These are phyloP conservation scores for Cliona cf. orientalis DNA, from an alignment of 37 sponge, comb jelly and placozoan species.

Conservation along the genomic window DNA sequence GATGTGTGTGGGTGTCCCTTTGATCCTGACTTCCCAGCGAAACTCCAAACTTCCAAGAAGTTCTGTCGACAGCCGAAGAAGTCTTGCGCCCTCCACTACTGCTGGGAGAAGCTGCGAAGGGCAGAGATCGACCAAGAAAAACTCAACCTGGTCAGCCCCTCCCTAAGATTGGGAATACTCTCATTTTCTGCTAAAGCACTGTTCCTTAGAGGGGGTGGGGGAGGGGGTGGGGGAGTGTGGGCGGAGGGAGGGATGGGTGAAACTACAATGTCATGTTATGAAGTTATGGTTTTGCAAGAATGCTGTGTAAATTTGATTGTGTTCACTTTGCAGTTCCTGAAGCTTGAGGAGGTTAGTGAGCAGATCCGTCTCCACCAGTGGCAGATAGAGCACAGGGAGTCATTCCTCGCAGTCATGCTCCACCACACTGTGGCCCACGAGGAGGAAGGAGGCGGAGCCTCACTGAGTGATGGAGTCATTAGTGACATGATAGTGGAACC, in stretches of 20 bases:
- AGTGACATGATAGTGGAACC: too few relatives aligned
- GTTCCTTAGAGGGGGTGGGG: not conserved
- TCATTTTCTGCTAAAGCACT: too few relatives aligned
- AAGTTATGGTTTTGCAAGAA: too few relatives aligned
- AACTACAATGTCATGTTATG: too few relatives aligned
- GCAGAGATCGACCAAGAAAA: conserved; percentile 95
- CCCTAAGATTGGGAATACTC: not conserved
- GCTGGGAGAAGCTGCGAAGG: conserved; percentile 91
- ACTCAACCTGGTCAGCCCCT: conserved; percentile 74
- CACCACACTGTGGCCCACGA: conserved; percentile 87
- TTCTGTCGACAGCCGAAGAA: conserved; percentile 82
- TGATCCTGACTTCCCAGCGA: conserved; percentile 52
- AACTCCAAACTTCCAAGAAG: not conserved
- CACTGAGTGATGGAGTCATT: too few relatives aligned
- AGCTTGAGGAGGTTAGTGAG: conserved; percentile 91
- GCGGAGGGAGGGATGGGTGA: not conserved
- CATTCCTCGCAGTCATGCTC: conserved; percentile 77
- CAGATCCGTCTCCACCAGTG: conserved; percentile 77
- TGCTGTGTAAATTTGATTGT: too few relatives aligned
- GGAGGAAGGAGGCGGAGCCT: too few relatives aligned
- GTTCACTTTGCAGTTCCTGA: conserved; percentile 72
- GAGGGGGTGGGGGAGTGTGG: not conserved
- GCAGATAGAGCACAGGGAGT: conserved; percentile 72
- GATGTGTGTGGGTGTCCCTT: conserved; percentile 98
- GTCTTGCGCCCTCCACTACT: conserved; percentile 79